Evolutionary conservation across 2,113 vertebrate species (phyloP), one percentile per base, ranked within the genome.

Genomic region (Aramus guarauna): DNA sequence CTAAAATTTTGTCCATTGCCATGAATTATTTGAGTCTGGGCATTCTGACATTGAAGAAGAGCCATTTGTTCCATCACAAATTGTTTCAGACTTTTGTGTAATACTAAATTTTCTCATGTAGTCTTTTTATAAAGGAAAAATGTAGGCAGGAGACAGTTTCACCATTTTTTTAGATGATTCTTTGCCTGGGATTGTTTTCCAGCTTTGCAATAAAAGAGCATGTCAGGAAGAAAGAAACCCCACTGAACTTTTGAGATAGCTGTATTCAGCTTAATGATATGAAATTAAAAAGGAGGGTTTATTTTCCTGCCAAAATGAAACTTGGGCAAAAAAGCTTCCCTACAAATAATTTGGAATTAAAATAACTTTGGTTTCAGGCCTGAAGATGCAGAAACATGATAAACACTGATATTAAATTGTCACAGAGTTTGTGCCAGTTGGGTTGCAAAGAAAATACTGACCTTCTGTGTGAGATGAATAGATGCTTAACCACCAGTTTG

Each of bases 361-460:
- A 86, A 86, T 77, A 86, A 95, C 75, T 90, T 93, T 29, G 13
- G 19, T 90, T 95, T 85, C 37, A 62, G 50, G 59, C 74, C 60
- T 93, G 82, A 88, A 88, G 82, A 88, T 81, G 48, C 63, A 95
- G 78, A 86, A 96, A 64, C 41, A 58, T 0, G 4, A 90, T 85
- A 82, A 97, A 95, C 41, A 95, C 43, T 72, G 71, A 62, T 43
- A 92, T 92, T 91, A 94, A 96, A 71, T 76, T 90, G 91, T 94
- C 83, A 92, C 81, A 20, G 66, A 36, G 15, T 37, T 94, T 87
- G 62, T 97, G 95, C 84, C 83, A 76, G 15, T 67, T 95, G 73
- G 15, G 48, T 50, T 94, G 76, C 85, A 91, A 91, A 62, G 73
- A 66, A 89, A 95, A 95, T 66, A 26, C 55, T 71, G 22, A 75